These are phyloP conservation scores for Stenoptilia bipunctidactyla DNA, from an alignment of 2,888 invertebrate genomes.

Conservation along the genomic window DNA sequence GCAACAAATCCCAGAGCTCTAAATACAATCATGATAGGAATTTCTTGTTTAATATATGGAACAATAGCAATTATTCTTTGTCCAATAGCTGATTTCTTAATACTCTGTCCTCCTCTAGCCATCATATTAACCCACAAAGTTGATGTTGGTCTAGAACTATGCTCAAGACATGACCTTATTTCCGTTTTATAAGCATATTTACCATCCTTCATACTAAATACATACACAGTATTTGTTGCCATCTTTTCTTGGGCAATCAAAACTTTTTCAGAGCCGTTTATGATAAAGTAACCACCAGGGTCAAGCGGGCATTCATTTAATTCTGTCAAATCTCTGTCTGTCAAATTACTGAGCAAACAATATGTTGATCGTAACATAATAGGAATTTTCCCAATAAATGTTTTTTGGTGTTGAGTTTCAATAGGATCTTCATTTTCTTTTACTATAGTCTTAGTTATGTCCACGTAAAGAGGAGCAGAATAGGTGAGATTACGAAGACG, in stretches of 20 bases:
- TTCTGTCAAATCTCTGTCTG: conserved; percentile 99
- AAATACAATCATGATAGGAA: conserved; percentile 99
- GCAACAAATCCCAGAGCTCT: conserved; percentile 99
- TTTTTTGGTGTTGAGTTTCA: conserved; percentile 83
- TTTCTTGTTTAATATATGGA: conserved; percentile 99
- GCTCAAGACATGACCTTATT: conserved; percentile 83
- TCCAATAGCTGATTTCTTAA: conserved; percentile 99
- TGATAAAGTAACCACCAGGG: conserved; percentile 99
- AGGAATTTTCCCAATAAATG: conserved; percentile 92
- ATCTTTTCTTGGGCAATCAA: conserved; percentile 99
- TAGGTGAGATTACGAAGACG: conserved; percentile 96
- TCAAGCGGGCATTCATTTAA: conserved; percentile 99
- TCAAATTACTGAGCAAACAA: conserved; percentile 92
- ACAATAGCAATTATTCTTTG: conserved; percentile 98
- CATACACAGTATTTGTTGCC: conserved; percentile 99
- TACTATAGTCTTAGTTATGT: conserved; percentile 96
- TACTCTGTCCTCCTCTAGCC: conserved; percentile 97
- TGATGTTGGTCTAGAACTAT: conserved; percentile 93
- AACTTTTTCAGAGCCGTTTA: conserved; percentile 99
- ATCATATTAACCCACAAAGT: conserved; percentile 99
- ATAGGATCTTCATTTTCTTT: conserved; percentile 92
- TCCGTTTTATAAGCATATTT: conserved; percentile 99
- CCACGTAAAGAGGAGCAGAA: conserved; percentile 98
- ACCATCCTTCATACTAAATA: conserved; percentile 99
- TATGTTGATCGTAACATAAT: conserved; percentile 99